Evolutionary conservation across 2,888 invertebrate genomes (phyloP).

Genomic region (Hoplodrina blanda): DNA sequence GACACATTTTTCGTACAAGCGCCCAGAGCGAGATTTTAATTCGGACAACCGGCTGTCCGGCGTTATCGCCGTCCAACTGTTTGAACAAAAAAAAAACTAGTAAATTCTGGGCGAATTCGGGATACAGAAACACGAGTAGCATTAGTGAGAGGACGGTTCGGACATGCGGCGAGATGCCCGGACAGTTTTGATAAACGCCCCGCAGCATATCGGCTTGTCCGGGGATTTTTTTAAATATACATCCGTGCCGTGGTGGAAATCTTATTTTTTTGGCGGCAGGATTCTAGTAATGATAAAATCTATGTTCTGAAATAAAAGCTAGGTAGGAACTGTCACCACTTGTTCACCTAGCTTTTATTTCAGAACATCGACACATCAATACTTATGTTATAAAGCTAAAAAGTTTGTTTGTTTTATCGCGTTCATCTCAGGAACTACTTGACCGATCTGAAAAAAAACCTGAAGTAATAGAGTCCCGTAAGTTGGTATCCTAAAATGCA

Average conservation of each 20-base stretch:
- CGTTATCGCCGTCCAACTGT: conserved; percentile 72
- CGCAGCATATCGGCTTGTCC: conserved; percentile 56
- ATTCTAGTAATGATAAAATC: not conserved
- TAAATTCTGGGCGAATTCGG: conserved; percentile 67
- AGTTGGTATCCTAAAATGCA: no score
- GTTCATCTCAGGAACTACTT: no score
- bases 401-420: no score
- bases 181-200: conserved; percentile 76
- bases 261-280: conserved; percentile 23
- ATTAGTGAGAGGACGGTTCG: conserved; percentile 58
- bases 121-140: conserved; percentile 65
- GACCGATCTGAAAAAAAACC: no score
- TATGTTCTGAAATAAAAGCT: not conserved
- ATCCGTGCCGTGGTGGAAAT: conserved; percentile 9
- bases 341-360: no score
- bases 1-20: conserved; percentile 69
- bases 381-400: no score
- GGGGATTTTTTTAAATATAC: conserved; percentile 54
- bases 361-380: no score
- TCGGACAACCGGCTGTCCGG: conserved; percentile 69
- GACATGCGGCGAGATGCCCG: conserved; percentile 75
- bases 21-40: conserved; percentile 73
- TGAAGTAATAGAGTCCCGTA: no score
- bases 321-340: no score
- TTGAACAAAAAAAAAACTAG: conserved; percentile 68